These are phyloP conservation scores for Nebria ingens DNA, from an alignment of 1,140 invertebrate species.

Conservation along the genomic window DNA sequence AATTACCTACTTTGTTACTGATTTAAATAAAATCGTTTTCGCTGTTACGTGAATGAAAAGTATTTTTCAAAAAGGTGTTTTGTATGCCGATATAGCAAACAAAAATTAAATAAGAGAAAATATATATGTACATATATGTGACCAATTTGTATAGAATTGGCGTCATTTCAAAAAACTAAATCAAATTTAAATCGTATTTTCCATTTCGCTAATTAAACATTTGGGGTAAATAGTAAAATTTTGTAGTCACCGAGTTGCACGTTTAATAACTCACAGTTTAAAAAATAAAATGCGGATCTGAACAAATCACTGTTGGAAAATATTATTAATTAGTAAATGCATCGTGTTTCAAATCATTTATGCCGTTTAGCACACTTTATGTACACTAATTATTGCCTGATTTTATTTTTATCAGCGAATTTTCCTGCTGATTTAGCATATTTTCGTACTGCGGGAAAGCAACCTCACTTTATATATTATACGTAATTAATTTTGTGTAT, in stretches of 20 bases:
- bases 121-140: too few relatives aligned
- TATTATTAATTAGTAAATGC: conserved; percentile 1
- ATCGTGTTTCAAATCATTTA: too few relatives aligned
- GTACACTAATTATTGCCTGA: too few relatives aligned
- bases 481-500: background rate
- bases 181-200: background rate
- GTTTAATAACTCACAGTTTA: background rate
- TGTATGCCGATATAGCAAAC: too few relatives aligned
- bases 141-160: too few relatives aligned
- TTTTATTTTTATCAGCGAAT: background rate
- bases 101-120: too few relatives aligned
- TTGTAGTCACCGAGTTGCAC: background rate
- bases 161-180: background rate
- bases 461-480: background rate
- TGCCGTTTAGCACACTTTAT: too few relatives aligned
- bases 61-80: too few relatives aligned
- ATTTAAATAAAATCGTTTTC: too few relatives aligned
- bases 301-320: background rate
- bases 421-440: background rate
- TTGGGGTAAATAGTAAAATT: background rate
- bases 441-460: background rate
- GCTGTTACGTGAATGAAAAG: too few relatives aligned
- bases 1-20: too few relatives aligned
- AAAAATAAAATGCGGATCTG: too few relatives aligned
- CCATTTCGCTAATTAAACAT: background rate